These are phyloP conservation scores for Phylloscopus trochiloides DNA, from an alignment of 2,113 vertebrate species.

Conservation along the genomic window DNA sequence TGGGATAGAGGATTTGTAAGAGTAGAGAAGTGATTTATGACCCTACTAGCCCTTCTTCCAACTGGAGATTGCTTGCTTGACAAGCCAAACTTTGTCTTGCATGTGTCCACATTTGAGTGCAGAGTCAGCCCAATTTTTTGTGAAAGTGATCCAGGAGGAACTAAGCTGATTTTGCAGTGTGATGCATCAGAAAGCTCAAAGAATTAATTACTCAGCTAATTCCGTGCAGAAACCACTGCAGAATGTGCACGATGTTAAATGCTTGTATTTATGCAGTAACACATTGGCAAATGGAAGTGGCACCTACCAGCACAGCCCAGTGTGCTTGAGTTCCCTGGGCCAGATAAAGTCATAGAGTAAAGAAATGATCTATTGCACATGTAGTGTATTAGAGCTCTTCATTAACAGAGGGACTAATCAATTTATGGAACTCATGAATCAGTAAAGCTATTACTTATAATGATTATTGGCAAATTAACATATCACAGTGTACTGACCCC, in stretches of 20 bases:
- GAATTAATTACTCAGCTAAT: neutral
- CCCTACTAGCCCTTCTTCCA: neutral
- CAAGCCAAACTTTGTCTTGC: neutral
- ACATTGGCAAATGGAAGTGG: neutral
- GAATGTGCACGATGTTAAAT: neutral
- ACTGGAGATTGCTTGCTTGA: neutral
- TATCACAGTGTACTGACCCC: conserved; percentile 37
- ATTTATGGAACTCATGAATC: conserved; percentile 71
- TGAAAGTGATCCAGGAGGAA: neutral
- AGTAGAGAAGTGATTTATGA: neutral
- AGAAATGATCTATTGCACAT: conserved; percentile 32
- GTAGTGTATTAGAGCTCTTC: conserved; percentile 53
- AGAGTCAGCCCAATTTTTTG: neutral
- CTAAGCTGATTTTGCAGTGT: neutral
- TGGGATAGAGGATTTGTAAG: neutral
- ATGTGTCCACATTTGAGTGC: neutral
- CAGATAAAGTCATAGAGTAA: neutral
- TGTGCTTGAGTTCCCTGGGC: neutral
- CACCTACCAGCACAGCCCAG: neutral
- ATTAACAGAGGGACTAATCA: conserved; percentile 67
- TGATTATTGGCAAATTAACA: conserved; percentile 70
- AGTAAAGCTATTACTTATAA: conserved; percentile 61
- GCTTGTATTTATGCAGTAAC: rapidly evolving
- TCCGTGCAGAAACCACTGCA: neutral
- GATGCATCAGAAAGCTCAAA: neutral